Evolutionary conservation across 2,797 vertebrate species (phyloP).

Genomic region (Kryptolebias ocellatus): DNA sequence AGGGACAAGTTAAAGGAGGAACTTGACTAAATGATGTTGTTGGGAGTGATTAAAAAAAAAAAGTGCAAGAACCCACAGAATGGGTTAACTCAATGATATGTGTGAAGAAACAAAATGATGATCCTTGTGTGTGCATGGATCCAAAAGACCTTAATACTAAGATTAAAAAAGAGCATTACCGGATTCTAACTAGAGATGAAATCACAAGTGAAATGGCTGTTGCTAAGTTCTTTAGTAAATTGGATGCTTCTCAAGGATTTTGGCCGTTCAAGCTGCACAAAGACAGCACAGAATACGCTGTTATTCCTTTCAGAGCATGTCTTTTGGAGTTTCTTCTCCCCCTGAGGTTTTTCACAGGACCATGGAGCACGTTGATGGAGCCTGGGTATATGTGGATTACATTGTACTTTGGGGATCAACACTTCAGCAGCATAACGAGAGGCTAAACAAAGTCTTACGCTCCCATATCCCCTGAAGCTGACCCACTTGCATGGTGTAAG

Average conservation of each 20-base stretch:
- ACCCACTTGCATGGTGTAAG: no score
- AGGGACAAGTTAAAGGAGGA: background rate
- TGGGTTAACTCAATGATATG: background rate
- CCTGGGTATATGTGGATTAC: background rate
- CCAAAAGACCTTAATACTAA: conserved; percentile 9
- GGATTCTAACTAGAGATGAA: conserved; percentile 16
- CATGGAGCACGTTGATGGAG: conserved; percentile 12
- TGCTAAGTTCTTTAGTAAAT: conserved; percentile 8
- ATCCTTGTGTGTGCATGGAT: conserved; percentile 30
- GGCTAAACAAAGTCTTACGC: background rate
- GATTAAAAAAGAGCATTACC: conserved; percentile 20
- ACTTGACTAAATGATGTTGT: background rate
- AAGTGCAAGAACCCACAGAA: background rate
- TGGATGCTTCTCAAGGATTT: conserved; percentile 16
- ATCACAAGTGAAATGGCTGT: conserved; percentile 15
- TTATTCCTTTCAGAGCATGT: conserved; percentile 17
- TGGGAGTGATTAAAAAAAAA: background rate
- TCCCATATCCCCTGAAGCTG: no score
- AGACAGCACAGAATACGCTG: conserved; percentile 6
- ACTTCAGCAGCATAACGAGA: conserved; percentile 1
- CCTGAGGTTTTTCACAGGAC: conserved; percentile 8
- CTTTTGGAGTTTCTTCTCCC: conserved; percentile 15
- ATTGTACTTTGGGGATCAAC: background rate
- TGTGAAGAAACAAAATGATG: background rate
- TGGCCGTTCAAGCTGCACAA: conserved; percentile 31